Base-by-base conservation (phyloP, 1,140 invertebrate species). In the Papilio polytes region DNA sequence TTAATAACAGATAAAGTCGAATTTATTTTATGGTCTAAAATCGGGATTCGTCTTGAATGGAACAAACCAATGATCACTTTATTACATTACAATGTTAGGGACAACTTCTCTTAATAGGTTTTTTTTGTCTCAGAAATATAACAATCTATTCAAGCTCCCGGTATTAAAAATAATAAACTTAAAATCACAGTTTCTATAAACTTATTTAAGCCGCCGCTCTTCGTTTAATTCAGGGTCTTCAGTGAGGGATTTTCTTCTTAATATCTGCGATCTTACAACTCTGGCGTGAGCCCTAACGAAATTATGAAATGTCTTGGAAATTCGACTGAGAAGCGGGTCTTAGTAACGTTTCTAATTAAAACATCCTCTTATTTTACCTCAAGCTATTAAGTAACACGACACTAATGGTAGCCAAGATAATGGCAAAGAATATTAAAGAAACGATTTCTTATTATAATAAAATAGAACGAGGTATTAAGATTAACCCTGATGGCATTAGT, bases 261-360 rank as follows among this genome's bases (percentile, higher is more conserved):
- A 70, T 70, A 31, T 70, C 63, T 31, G 12, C 26, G 63, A 70
- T 70, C 63, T 70, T 31, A 70, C 63, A 66, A 66, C 63, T 70
- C 63, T 31, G 22, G 26, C 63, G 63, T 70, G 26, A 31, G 63
- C 63, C 13, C 63, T 70, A 70, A 70, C 26, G 63, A 70, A 70
- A 70, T 70, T 70, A 70, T 70, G 63, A 70, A 70, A 70, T 70
- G 63, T 70, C 63, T 70, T 26, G 26, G 63, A 70, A 70, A 70
- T 70, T 70, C 63, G 26, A 36, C 63, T 70, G 26, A 66, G 59
- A 70, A 70, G 26, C 12, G 26, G 26, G 26, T 20, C 13, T 70
- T 70, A 70, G 63, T 70, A 70, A 70, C 26, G 63, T 70, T 36
- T 70, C 63, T 70, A 70, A 70, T 70, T 70, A 70, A 70, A 70